Base-by-base conservation (phyloP, 1,140 invertebrate species). In the Apis dorsata region DNA sequence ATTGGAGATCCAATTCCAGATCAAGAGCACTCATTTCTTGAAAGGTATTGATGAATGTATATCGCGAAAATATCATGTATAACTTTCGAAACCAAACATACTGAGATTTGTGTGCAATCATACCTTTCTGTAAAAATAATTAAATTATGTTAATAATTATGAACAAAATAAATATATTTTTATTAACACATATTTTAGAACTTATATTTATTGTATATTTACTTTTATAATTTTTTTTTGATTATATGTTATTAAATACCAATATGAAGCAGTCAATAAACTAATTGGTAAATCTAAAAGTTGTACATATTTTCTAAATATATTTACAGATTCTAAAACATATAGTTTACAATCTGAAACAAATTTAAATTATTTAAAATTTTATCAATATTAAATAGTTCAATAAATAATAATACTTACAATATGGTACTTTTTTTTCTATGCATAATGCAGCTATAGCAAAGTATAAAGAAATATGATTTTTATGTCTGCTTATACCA, bases 81-180 rank as follows among this genome's bases (percentile, higher is more conserved):
- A 99, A 94, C 90, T 96, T 96, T 84, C 98, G 95, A 92, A 98
- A 99, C 98, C 98, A 99, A 19, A 98, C 95, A 92, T 98, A 96
- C 93, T 99, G 98, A 21, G 97, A 98, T 88, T 95, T 93, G 92
- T 99, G 98, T 83, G 95, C 95, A 79, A 94, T 94, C 98, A 99
- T 99, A 5, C 98, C 98, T 86, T 94, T 93, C 93, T 96, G 93
- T 65, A 92, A 93, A 74, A 7, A 51, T 71, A 72, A 75, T 76
- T 49, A 11, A 12, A 57, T 51, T 24, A 17, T 57, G 5, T 63
- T 24, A 21, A 11, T 17, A 73, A 21, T 12, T 60, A 60, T 28
- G 19, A 28, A 5, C 8, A 11, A 8, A 11, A 70, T 51, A 1
- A 24, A 24, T 44, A 44, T 44, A 44, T 44, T 44, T 44, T 44